phyloP scores from a whole-genome alignment of 2,113 vertebrate genomes.

The Grammomys surdaster region DNA sequence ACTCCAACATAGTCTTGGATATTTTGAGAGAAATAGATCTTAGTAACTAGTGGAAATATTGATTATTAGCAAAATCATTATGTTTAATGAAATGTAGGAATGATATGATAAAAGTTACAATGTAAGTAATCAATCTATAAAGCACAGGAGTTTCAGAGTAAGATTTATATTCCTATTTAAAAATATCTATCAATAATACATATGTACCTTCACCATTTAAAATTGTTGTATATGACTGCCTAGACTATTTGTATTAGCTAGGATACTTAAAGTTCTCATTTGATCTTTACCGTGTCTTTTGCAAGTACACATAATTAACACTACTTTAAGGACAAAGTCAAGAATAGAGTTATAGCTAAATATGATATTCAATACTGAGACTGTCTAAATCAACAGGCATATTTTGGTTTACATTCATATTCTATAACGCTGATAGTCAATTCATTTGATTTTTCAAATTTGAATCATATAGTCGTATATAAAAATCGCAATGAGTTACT shows the following conservation, averaged over 20 bases:
- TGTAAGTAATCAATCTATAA: background rate
- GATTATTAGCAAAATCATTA: slow-evolving; percentile 20
- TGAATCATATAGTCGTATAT: background rate
- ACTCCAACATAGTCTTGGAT: background rate
- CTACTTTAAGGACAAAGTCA: background rate
- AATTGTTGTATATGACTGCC: background rate
- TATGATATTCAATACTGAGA: background rate
- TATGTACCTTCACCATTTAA: background rate
- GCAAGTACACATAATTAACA: background rate
- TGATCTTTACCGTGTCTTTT: background rate
- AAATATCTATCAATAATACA: background rate
- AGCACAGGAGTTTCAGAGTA: background rate
- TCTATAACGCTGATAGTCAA: background rate
- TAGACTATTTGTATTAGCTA: background rate
- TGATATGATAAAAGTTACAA: background rate
- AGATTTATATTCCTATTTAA: background rate
- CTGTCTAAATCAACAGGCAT: background rate
- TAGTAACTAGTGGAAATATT: slow-evolving; percentile 12
- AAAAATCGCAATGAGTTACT: background rate
- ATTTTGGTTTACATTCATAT: background rate
- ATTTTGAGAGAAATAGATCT: background rate
- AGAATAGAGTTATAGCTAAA: background rate
- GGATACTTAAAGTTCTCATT: background rate
- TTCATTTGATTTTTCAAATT: background rate
- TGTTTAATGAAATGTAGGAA: slow-evolving; percentile 12